Evolutionary conservation across 2,797 vertebrate species (phyloP), one percentile per base, ranked within the genome.

Genomic region (Sebastes steindachneri): DNA sequence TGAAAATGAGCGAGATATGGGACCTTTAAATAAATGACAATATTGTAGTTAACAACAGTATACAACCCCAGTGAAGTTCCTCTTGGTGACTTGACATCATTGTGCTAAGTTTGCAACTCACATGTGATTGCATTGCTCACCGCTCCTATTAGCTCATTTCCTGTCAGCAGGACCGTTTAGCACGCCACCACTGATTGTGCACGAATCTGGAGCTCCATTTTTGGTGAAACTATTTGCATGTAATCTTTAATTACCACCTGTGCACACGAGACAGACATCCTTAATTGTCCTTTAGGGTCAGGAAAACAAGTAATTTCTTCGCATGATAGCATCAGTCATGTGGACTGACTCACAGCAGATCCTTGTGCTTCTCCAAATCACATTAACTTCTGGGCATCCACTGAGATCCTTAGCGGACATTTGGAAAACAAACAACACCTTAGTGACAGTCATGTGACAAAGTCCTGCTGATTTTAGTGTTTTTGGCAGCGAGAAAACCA

Each of bases 331-430:
- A 25, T 74, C 57, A 21, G 76, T 80, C 80, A 82, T 33, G 81
- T 54, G 81, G 54, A 54, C 29, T 73, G 81, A 88, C 69, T 86
- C 80, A 86, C 68, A 59, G 63, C 19, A 57, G 41, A 66, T 69
- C 59, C 54, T 59, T 68, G 73, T 82, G 64, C 60, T 64, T 70
- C 51, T 53, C 28, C 10, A 69, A 91, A 92, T 89, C 21, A 80
- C 60, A 91, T 85, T 57, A 84, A 35, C 19, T 15, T 60, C 60
- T 66, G 29, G 45, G 12, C 10, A 70, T 31, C 28, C 54, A 65
- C 31, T 45, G 19, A 33, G 25, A 29, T 82, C 60, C 59, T 68
- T 33, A 64, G 48, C 58, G 21, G 54, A 53, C 19, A 51, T 69
- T 77, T 76, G n/a, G 29, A 73, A 59, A 68, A 67, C 54, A 66